Evolutionary conservation across 2,797 vertebrate species (phyloP), one percentile per base, ranked within the genome.

Genomic region (Peromyscus eremicus): DNA sequence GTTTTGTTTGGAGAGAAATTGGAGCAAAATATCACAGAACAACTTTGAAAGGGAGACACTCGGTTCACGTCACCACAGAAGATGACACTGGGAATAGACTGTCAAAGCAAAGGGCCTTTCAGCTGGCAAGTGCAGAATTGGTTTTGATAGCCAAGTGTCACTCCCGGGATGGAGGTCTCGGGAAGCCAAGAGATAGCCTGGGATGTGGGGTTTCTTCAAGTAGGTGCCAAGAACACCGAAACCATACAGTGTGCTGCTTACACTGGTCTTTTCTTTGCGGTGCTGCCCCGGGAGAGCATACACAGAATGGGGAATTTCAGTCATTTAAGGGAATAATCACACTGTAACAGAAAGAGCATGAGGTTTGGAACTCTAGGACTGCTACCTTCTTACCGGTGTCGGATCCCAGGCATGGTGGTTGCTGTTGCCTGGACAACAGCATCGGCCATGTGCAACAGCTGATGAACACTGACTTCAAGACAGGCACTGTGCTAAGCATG

Each of bases 1-100:
- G 57, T 96, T 97, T 92, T 96, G 92, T 92, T 94, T 96, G 85
- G 90, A 85, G 91, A 64, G 64, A 96, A 86, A 70, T 4, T 79
- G 34, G 89, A 86, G 92, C 89, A 76, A 95, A 96, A 82, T 64
- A 73, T 32, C 37, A 88, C 73, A 89, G 75, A 92, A 94, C 43
- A 89, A 37, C 83, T 94, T 95, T 81, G 92, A 89, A 95, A 97
- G 27, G 81, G 60, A 95, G 82, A 89, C 77, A 75, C 87, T 87
- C 12, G 60, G 43, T 71, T 80, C 57, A 60, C 64, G 64, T 62
- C 64, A 92, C 70, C 66, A 40, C 23, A 95, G 73, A 96, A 40
- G 32, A 79, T 19, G n/a, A 75, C 23, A 5, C 12, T 25, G 55
- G 62, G n/a, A 57, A 64, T 32, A 21, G 7, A 25, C 19, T 52